Evolutionary conservation across 2,797 vertebrate species (phyloP).

Genomic region (Nyctibius grandis): DNA sequence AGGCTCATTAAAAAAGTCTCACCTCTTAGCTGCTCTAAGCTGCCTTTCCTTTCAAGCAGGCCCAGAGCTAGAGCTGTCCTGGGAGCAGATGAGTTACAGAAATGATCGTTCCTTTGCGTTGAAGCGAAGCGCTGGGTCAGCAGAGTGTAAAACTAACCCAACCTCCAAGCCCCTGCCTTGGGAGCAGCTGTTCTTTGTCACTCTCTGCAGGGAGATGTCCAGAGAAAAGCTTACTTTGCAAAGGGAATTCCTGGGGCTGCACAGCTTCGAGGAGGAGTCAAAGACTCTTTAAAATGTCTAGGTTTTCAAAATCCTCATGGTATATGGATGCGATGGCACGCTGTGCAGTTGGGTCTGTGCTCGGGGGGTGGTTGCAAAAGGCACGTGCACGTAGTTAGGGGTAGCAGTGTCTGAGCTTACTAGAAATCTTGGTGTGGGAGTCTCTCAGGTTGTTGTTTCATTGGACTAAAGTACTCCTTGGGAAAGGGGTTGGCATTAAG

Average conservation of each 20-base stretch:
- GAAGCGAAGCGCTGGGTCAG: background rate
- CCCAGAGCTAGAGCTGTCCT: background rate
- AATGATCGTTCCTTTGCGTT: background rate
- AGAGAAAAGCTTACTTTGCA: constrained; percentile 3
- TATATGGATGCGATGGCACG: background rate
- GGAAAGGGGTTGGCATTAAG: background rate
- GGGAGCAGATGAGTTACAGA: background rate
- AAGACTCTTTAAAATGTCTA: background rate
- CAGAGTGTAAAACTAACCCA: background rate
- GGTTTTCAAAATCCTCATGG: background rate
- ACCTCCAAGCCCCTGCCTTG: background rate
- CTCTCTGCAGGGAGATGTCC: background rate
- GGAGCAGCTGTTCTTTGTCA: constrained; percentile 38
- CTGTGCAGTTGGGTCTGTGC: background rate
- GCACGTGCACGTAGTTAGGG: accelerated
- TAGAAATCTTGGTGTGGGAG: background rate
- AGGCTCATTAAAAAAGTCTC: background rate
- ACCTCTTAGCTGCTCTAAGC: background rate
- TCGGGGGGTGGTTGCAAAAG: background rate
- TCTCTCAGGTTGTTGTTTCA: accelerated
- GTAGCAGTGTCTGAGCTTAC: background rate
- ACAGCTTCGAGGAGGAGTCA: background rate
- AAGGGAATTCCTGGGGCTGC: background rate
- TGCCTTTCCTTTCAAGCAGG: background rate
- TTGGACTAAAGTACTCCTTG: background rate